Percentiles rank a stretch among this genome's conserved stretches.
These are phyloP conservation scores for Caenorhabditis zanzibari DNA, from an alignment of 2,888 invertebrate genomes.

Conservation along the genomic window DNA sequence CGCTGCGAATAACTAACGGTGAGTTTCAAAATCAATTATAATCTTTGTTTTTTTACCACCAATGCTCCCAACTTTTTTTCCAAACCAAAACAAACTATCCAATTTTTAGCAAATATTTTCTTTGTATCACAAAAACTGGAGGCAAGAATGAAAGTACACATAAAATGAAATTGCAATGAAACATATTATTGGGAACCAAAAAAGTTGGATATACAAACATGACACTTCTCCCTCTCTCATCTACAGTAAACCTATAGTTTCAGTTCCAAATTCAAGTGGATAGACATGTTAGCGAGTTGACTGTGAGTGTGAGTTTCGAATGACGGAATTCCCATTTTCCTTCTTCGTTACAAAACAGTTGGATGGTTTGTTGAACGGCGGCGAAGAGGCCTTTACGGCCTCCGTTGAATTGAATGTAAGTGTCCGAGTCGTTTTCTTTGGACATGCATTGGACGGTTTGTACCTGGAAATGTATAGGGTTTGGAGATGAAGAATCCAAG, in stretches of 20 bases:
- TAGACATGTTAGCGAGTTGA: conserved; percentile 42
- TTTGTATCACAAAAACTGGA: no score
- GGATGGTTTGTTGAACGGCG: conserved; percentile 57
- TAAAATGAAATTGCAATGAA: conserved; percentile 17
- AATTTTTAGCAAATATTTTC: no score
- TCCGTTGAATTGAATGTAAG: conserved; percentile 57
- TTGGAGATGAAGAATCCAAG: no score
- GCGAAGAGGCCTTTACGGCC: conserved; percentile 57
- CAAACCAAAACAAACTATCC: no score
- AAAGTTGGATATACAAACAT: conserved; percentile 39
- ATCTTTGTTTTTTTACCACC: no score
- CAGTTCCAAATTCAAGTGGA: conserved; percentile 25
- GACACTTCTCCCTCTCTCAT: neutral
- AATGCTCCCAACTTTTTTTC: no score
- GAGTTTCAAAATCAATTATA: no score
- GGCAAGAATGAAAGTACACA: conserved; percentile 25
- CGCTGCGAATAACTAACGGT: no score
- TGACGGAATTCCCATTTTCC: conserved; percentile 63
- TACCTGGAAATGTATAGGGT: conserved; percentile 12
- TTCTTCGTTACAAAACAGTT: conserved; percentile 53
- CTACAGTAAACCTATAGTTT: conserved; percentile 5
- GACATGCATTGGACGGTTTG: conserved; percentile 49
- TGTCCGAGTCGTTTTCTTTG: conserved; percentile 29
- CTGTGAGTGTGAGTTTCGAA: conserved; percentile 38
- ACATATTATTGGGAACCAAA: conserved; percentile 9